These are phyloP conservation scores for Sarcophaga peregrina DNA, from an alignment of 1,140 invertebrate species.

Conservation along the genomic window DNA sequence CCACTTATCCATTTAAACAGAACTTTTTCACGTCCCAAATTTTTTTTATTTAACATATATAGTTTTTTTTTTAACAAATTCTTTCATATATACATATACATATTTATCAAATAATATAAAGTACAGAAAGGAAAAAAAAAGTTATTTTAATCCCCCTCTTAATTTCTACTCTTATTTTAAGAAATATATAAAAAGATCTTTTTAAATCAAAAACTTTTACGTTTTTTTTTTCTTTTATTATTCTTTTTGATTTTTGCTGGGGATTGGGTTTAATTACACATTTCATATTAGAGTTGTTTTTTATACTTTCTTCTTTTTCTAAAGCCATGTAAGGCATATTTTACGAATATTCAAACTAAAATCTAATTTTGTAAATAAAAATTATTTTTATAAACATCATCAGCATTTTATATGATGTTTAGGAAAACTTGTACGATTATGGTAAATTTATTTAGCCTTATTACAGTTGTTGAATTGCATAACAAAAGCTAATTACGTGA, in stretches of 20 bases:
- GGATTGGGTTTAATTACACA: not conserved
- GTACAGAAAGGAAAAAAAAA: constrained; percentile 18
- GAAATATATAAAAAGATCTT: constrained; percentile 25
- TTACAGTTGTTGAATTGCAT: too few relatives aligned
- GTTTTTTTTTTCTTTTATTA: constrained; percentile 1
- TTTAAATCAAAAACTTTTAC: constrained; percentile 18
- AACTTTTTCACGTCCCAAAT: not conserved
- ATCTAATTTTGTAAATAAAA: too few relatives aligned
- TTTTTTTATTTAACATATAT: constrained; percentile 26
- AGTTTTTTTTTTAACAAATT: constrained; percentile 29
- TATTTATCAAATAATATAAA: constrained; percentile 21
- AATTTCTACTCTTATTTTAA: constrained; percentile 19
- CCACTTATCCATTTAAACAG: constrained; percentile 43
- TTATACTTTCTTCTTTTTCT: too few relatives aligned
- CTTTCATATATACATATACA: constrained; percentile 20
- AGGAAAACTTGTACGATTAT: too few relatives aligned
- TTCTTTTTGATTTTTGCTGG: not conserved
- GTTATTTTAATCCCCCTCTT: constrained; percentile 23
- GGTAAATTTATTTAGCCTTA: too few relatives aligned
- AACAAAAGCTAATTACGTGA: too few relatives aligned
- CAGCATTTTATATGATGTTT: too few relatives aligned
- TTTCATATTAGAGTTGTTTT: not conserved
- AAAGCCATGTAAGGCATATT: too few relatives aligned
- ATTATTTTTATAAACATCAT: too few relatives aligned
- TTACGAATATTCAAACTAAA: too few relatives aligned